Evolutionary conservation across 1,140 invertebrate genomes (phyloP), one percentile per base, ranked within the genome.

Genomic region (Chrysopa pallens): DNA sequence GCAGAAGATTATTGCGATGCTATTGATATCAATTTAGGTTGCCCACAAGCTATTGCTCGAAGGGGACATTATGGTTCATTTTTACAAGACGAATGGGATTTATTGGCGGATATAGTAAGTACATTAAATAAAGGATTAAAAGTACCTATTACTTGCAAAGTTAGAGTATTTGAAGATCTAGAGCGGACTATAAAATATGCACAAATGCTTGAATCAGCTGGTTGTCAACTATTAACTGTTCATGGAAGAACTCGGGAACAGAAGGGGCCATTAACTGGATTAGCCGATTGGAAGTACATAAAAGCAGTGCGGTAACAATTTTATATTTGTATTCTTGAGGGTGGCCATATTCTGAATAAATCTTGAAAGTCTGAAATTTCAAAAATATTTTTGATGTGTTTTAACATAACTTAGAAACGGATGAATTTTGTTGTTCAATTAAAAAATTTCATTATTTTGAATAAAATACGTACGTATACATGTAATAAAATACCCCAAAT

Each of bases 21-120:
- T 9, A 78, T 98, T 41, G 95, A 99, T 64, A 73, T 98, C n/a
- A 99, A 99, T 67, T 71, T 99, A 42, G 95, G 94, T 1, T 98
- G 93, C 66, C 93, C 92, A 0, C 93, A 96, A 64, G 79, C 82
- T 4, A 95, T 97, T 47, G 93, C 92, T 2, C 90, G 87, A 58
- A 67, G 85, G 53, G 91, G 91, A 23, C 76, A 75, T 60, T 88
- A 88, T 62, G 84, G 84, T 23, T 79, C 92, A 14, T 98, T 88
- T 64, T 67, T 98, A 8, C 91, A 97, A 67, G 90, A 97, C 57
- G 91, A 97, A 52, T 97, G 92, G 92, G 67, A 83, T 11, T 64
- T 96, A 17, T 61, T 93, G 9, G 57, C 66, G 45, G 67, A 77
- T 48, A 94, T 96, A 52, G 83, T 88, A 1, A 66, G 59, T 41